Evolutionary conservation across 2,797 vertebrate species (phyloP).

Genomic region (Chanos chanos): DNA sequence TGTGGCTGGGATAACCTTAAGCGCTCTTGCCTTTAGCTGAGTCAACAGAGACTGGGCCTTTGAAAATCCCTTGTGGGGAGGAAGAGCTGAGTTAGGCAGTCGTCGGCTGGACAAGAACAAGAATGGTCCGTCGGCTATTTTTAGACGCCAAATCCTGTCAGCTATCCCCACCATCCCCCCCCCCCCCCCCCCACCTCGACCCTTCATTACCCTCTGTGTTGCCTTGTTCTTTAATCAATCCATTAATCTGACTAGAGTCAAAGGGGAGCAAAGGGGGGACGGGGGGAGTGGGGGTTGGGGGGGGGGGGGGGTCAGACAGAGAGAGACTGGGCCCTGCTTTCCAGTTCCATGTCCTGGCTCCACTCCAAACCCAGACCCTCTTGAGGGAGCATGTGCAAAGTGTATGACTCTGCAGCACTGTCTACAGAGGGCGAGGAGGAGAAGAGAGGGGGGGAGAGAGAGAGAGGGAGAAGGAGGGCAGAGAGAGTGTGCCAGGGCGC

Average conservation of each 20-base stretch:
- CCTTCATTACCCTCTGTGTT: conserved; percentile 3
- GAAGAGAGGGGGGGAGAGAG: conserved; percentile 4
- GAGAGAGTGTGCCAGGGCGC: conserved; percentile 50
- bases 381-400: conserved; percentile 32
- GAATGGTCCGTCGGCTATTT: conserved; percentile 50
- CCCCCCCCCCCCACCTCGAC: conserved; percentile 17
- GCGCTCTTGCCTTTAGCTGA: conserved; percentile 47
- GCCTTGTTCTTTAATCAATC: conserved; percentile 36
- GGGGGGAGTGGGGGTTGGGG: no score
- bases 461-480: not conserved
- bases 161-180: conserved; percentile 19
- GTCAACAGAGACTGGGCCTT: conserved; percentile 47
- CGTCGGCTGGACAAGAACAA: conserved; percentile 30
- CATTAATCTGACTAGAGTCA: conserved; percentile 34
- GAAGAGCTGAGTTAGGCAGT: conserved; percentile 55
- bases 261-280: not conserved
- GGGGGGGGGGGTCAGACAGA: not conserved
- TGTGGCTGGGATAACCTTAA: conserved; percentile 11
- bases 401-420: conserved; percentile 61
- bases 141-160: conserved; percentile 49
- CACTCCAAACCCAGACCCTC: conserved; percentile 39
- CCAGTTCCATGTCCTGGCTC: conserved; percentile 47
- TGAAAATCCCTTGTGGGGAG: conserved; percentile 58
- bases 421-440: not conserved
- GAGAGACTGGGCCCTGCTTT: conserved; percentile 1